Conservation (phyloP, 1,140 invertebrate genomes). For the Lordiphosa mommai region DNA sequence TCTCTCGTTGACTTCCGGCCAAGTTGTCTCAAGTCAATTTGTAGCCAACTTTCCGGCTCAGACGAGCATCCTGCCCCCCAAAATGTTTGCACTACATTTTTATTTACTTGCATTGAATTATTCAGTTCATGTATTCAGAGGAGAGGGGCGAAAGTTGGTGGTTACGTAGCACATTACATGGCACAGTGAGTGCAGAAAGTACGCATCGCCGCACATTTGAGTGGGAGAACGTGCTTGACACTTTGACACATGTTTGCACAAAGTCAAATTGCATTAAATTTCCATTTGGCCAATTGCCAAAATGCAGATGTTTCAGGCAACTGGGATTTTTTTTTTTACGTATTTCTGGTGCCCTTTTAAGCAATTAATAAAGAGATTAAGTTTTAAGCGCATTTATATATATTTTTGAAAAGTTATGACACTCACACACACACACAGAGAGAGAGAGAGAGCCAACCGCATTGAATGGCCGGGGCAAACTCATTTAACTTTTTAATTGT, state of each 20-base stretch:
- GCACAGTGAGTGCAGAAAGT: slow-evolving; percentile 35
- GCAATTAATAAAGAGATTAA: slow-evolving; percentile 54
- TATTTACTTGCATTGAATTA: slow-evolving; percentile 49
- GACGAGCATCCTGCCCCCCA: slow-evolving; percentile 30
- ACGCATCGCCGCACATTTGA: slow-evolving; percentile 9
- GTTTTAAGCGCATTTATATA: slow-evolving; percentile 49
- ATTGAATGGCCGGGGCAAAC: slow-evolving; percentile 38
- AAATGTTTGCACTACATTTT: slow-evolving; percentile 38
- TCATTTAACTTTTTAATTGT: slow-evolving; percentile 76
- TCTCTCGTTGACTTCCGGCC: slow-evolving; percentile 5
- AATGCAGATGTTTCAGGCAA: slow-evolving; percentile 5
- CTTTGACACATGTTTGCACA: slow-evolving; percentile 46
- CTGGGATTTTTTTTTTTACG: not conserved
- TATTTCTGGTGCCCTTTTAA: slow-evolving; percentile 18
- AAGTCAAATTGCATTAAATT: slow-evolving; percentile 46
- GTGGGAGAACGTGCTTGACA: slow-evolving; percentile 17
- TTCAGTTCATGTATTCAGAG: slow-evolving; percentile 18
- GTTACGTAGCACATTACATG: not conserved
- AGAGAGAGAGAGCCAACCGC: too few relatives aligned
- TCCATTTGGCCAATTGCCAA: slow-evolving; percentile 37
- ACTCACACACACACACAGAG: slow-evolving; percentile 10
- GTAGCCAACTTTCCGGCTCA: slow-evolving; percentile 38
- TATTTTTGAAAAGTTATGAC: slow-evolving; percentile 24
- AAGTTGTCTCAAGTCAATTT: slow-evolving; percentile 62
- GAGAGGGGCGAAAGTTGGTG: not conserved